Conservation (phyloP, 2,888 invertebrate species). For the Callosobruchus maculatus region DNA sequence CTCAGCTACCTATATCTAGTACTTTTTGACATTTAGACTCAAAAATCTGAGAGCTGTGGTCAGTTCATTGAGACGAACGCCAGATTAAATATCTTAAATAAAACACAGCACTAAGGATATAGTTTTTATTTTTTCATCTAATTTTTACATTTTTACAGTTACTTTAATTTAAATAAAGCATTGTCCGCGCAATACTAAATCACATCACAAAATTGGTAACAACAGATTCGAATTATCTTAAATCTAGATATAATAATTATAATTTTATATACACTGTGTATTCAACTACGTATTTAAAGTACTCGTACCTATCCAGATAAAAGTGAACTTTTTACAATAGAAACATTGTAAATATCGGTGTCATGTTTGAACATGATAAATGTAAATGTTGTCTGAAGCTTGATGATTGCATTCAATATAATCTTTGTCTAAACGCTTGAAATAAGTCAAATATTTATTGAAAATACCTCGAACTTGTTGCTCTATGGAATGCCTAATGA, state of each 20-base stretch:
- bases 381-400: background rate
- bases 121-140: slow-evolving; percentile 14
- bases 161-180: background rate
- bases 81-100: background rate
- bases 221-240: background rate
- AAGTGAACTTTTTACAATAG: background rate
- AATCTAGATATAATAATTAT: slow-evolving; percentile 5
- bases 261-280: slow-evolving; percentile 14
- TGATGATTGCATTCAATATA: background rate
- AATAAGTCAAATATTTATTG: too few species aligned
- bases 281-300: slow-evolving; percentile 8
- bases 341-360: background rate
- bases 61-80: too few species aligned
- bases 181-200: slow-evolving; percentile 36
- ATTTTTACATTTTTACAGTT: slow-evolving; percentile 31
- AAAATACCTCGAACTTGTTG: too few species aligned
- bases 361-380: background rate
- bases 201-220: slow-evolving; percentile 42
- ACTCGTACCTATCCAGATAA: background rate
- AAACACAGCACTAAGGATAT: background rate
- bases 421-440: too few species aligned
- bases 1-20: too few species aligned
- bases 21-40: too few species aligned
- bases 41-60: too few species aligned
- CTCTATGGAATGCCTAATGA: too few species aligned